Evolutionary conservation across 2,888 invertebrate genomes (phyloP).

Genomic region (Rhorus exstirpatorius): DNA sequence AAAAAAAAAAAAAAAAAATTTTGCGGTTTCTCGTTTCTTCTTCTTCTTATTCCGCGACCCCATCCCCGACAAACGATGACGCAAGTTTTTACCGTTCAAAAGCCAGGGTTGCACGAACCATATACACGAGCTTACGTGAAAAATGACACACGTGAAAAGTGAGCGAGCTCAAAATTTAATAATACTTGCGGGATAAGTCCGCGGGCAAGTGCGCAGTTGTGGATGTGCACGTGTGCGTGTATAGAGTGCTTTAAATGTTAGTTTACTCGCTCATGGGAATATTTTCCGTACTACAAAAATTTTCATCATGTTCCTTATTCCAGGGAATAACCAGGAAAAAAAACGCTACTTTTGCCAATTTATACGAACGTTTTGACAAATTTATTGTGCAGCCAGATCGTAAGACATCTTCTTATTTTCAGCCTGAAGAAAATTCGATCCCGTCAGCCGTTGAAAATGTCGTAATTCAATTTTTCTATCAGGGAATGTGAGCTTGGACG

Average conservation of each 20-base stretch:
- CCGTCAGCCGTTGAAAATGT: no score
- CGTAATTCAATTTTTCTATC: no score
- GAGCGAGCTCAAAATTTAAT: conserved; percentile 64
- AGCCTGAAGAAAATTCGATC: not conserved
- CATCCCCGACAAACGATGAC: not conserved
- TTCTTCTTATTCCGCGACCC: conserved; percentile 4
- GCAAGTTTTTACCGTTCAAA: conserved; percentile 35
- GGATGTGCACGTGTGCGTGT: not conserved
- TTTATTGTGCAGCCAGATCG: not conserved
- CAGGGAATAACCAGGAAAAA: not conserved
- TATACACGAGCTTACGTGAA: conserved; percentile 68
- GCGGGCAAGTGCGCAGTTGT: not conserved
- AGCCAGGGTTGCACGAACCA: conserved; percentile 23
- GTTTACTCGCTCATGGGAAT: not conserved
- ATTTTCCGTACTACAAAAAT: conserved; percentile 9
- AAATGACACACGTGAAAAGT: conserved; percentile 76
- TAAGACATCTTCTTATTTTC: not conserved
- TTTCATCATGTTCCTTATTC: not conserved
- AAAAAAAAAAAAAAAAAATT: no score
- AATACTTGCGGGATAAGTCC: conserved; percentile 38
- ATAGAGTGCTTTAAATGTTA: not conserved
- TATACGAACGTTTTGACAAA: not conserved
- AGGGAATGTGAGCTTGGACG: no score
- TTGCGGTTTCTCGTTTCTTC: conserved; percentile 36
- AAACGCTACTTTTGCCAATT: not conserved